phyloP scores from a whole-genome alignment of 2,888 invertebrate genomes.

The Loripinus fragilis region DNA sequence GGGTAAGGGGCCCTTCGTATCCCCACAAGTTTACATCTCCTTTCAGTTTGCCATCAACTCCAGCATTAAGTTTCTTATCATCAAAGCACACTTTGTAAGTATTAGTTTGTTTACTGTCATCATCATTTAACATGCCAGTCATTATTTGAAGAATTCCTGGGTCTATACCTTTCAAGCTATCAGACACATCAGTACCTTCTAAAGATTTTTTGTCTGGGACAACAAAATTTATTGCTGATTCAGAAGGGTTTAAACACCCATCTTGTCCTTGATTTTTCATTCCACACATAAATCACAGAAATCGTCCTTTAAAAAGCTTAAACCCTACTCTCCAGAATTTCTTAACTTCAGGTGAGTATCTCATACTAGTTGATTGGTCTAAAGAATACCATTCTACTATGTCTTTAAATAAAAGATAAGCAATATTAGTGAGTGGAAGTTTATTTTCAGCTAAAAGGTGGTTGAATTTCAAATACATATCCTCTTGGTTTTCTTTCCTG shows the following conservation, averaged over 20 bases:
- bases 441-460: background rate
- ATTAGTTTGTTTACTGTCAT: background rate
- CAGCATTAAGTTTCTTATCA: conserved; percentile 12
- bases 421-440: background rate
- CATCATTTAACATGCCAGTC: background rate
- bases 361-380: background rate
- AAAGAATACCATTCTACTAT: conserved; percentile 4
- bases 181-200: background rate
- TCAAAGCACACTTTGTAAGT: conserved; percentile 11
- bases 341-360: conserved; percentile 12
- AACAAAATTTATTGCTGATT: conserved; percentile 5
- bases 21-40: conserved; percentile 16
- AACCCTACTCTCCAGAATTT: conserved; percentile 9
- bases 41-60: background rate
- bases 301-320: conserved; percentile 10
- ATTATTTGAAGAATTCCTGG: conserved; percentile 4
- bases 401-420: conserved; percentile 10
- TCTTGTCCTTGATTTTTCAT: conserved; percentile 9
- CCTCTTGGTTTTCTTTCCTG: background rate
- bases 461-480: background rate
- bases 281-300: background rate
- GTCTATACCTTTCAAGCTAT: background rate
- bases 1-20: conserved; percentile 11
- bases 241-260: background rate
- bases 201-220: background rate